Evolutionary conservation across 2,797 vertebrate genomes (phyloP).

Genomic region (Erpetoichthys calabaricus): DNA sequence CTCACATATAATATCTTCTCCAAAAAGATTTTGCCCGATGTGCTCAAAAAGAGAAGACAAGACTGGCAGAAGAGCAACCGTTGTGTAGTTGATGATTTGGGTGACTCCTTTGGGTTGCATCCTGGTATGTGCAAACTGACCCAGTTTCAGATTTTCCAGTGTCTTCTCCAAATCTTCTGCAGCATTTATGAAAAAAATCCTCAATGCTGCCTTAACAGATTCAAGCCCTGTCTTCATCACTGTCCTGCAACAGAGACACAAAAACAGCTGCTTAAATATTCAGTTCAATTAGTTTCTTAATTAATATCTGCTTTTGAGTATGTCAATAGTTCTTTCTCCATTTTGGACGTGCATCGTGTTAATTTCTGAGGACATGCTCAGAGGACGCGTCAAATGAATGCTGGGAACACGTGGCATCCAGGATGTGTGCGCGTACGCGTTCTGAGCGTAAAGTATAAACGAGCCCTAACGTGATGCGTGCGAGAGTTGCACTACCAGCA

Average conservation of each 20-base stretch:
- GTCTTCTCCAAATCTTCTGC: constrained; percentile 86
- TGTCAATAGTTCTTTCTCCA: too few relatives aligned
- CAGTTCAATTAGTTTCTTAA: too few relatives aligned
- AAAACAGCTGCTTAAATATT: too few relatives aligned
- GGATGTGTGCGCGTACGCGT: too few relatives aligned
- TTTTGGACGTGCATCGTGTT: too few relatives aligned
- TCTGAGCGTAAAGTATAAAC: too few relatives aligned
- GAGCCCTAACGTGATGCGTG: too few relatives aligned
- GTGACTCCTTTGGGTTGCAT: constrained; percentile 73
- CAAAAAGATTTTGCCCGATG: constrained; percentile 83
- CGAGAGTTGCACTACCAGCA: too few relatives aligned
- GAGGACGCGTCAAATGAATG: too few relatives aligned
- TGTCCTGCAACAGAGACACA: constrained; percentile 46
- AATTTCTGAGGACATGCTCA: too few relatives aligned
- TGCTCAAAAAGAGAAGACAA: constrained; percentile 86
- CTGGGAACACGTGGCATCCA: too few relatives aligned
- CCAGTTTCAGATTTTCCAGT: constrained; percentile 78
- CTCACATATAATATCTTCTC: constrained; percentile 86
- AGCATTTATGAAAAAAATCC: constrained; percentile 70
- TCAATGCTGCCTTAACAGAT: constrained; percentile 68
- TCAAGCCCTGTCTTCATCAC: constrained; percentile 93
- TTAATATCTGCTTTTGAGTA: too few relatives aligned
- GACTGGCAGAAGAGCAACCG: constrained; percentile 75
- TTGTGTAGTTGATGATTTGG: constrained; percentile 94
- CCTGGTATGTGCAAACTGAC: constrained; percentile 83